These are phyloP conservation scores for Hippocampus abdominalis DNA, from an alignment of 2,113 vertebrate species.

Conservation along the genomic window DNA sequence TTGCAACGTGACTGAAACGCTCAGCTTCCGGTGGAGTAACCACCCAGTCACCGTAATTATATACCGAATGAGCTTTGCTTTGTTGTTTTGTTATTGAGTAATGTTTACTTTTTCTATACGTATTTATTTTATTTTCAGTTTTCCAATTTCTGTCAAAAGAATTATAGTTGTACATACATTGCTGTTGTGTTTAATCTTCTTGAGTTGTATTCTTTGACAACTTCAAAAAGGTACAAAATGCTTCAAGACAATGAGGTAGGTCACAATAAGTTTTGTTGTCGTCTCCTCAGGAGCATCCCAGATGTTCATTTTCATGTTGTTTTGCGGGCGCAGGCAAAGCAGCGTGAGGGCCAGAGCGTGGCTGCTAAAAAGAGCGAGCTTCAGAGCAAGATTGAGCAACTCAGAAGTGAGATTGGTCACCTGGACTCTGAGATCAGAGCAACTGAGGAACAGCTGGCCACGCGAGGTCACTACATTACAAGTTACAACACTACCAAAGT, in stretches of 20 bases:
- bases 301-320: neutral
- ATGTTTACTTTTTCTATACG: too few relatives aligned
- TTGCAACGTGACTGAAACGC: neutral
- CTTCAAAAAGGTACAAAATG: slow-evolving; percentile 66
- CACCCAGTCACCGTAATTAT: too few relatives aligned
- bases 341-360: slow-evolving; percentile 56
- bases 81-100: neutral
- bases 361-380: slow-evolving; percentile 66
- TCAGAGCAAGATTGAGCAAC: slow-evolving; percentile 65
- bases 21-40: neutral
- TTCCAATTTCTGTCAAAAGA: neutral
- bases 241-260: slow-evolving; percentile 73
- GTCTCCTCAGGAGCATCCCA: neutral
- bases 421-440: slow-evolving; percentile 76
- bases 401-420: slow-evolving; percentile 73
- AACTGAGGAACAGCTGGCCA: slow-evolving; percentile 71
- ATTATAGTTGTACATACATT: neutral
- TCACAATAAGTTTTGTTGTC: neutral
- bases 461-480: slow-evolving; percentile 69
- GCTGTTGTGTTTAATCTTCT: neutral
- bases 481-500: neutral
- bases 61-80: neutral
- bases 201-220: slow-evolving; percentile 46
- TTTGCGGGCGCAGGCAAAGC: slow-evolving; percentile 50
- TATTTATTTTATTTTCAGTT: too few relatives aligned